phyloP scores from a whole-genome alignment of 1,140 invertebrate species.

The Drosophila funebris region DNA sequence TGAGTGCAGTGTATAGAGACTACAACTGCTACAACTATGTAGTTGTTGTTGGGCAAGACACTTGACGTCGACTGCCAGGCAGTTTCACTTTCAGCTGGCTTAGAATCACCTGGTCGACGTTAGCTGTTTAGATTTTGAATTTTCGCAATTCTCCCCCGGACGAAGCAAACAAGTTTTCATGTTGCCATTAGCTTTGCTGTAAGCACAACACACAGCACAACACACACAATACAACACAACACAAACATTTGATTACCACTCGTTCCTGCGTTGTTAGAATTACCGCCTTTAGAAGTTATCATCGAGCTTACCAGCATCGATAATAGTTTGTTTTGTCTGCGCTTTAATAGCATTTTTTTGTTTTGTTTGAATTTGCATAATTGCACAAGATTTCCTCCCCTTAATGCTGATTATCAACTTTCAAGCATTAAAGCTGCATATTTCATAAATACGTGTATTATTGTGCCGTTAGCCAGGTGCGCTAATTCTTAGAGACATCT shows the following conservation, averaged over 20 bases:
- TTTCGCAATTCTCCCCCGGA: slow-evolving; percentile 71
- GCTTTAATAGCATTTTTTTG: slow-evolving; percentile 18
- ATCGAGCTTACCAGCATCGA: slow-evolving; percentile 9
- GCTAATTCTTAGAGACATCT: slow-evolving; percentile 6
- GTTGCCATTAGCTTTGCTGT: slow-evolving; percentile 37
- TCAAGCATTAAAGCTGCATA: neutral
- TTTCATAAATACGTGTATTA: slow-evolving; percentile 7
- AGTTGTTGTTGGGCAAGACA: slow-evolving; percentile 62
- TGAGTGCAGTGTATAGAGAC: neutral
- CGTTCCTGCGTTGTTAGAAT: slow-evolving; percentile 10
- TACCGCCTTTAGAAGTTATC: slow-evolving; percentile 37
- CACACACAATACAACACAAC: slow-evolving; percentile 21
- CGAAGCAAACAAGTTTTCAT: slow-evolving; percentile 63
- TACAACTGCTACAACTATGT: slow-evolving; percentile 19
- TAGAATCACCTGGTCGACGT: slow-evolving; percentile 58
- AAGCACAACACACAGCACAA: slow-evolving; percentile 17
- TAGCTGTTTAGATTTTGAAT: slow-evolving; percentile 60
- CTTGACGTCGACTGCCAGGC: slow-evolving; percentile 30
- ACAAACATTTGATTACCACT: slow-evolving; percentile 63
- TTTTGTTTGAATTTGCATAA: slow-evolving; percentile 37
- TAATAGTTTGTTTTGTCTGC: slow-evolving; percentile 23
- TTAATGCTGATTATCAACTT: slow-evolving; percentile 1
- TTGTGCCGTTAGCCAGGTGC: slow-evolving; percentile 8
- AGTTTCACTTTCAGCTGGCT: slow-evolving; percentile 75
- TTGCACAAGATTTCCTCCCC: slow-evolving; percentile 19